Conservation (phyloP, 2,113 vertebrate species). For the Xenopus borealis region DNA sequence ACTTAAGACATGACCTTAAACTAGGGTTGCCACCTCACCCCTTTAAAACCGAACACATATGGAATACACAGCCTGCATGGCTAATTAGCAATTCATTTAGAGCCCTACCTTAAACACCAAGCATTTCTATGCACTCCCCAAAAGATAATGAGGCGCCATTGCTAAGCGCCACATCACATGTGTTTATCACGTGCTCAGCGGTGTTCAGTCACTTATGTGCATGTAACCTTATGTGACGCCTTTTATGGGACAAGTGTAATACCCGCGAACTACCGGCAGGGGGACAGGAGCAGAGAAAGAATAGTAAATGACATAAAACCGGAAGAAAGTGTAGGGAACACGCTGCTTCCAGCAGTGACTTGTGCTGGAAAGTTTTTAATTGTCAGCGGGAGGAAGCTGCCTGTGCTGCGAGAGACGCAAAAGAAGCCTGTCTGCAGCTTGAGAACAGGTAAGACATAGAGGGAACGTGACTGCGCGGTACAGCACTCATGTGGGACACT, state of each 20-base stretch:
- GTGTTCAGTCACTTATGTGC: too few species aligned
- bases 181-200: too few species aligned
- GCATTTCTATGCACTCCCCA: too few species aligned
- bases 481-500: neutral
- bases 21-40: too few species aligned
- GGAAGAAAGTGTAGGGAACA: slow-evolving; percentile 23
- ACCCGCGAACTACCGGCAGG: slow-evolving; percentile 1
- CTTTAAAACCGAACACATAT: too few species aligned
- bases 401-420: neutral
- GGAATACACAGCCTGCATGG: too few species aligned
- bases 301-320: slow-evolving; percentile 22
- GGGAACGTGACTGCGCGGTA: neutral
- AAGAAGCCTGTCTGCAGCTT: neutral
- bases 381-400: neutral
- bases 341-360: neutral
- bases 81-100: too few species aligned
- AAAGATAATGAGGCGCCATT: too few species aligned
- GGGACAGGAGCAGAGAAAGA: slow-evolving; percentile 15
- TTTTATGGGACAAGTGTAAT: neutral
- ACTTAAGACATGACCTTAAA: too few species aligned
- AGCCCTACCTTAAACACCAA: too few species aligned
- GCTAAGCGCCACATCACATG: too few species aligned
- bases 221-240: too few species aligned
- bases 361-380: slow-evolving; percentile 1
- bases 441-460: slow-evolving; percentile 4